These are phyloP conservation scores for Charina bottae DNA, from an alignment of 2,113 vertebrate genomes.

Conservation along the genomic window DNA sequence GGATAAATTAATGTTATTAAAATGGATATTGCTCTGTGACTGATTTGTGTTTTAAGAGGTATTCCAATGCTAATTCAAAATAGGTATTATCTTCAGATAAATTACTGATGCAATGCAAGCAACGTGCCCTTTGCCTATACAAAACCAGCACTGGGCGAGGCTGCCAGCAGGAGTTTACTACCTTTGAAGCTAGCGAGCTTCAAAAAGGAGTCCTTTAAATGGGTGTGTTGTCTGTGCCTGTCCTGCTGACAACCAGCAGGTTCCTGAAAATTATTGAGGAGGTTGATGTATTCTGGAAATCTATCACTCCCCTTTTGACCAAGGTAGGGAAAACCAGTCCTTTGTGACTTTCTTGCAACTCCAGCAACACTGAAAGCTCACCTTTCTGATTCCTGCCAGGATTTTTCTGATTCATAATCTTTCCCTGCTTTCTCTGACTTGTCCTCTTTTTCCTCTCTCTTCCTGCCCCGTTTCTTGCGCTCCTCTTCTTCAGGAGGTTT, in stretches of 20 bases:
- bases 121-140: too few species aligned
- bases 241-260: not conserved
- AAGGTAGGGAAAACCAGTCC: not conserved
- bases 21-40: not conserved
- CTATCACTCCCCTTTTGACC: not conserved
- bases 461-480: slow-evolving; percentile 92
- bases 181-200: not conserved
- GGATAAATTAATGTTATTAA: too few species aligned
- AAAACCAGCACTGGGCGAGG: not conserved
- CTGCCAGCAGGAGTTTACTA: not conserved
- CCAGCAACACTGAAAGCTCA: slow-evolving; percentile 41
- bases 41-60: not conserved
- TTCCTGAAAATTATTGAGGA: not conserved
- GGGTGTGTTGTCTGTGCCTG: not conserved
- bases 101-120: not conserved
- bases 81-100: not conserved
- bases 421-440: slow-evolving; percentile 87
- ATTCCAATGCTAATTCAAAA: not conserved
- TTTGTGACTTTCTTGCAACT: not conserved
- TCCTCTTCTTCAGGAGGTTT: slow-evolving; percentile 97
- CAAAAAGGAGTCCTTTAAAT: not conserved
- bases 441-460: slow-evolving; percentile 95
- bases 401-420: slow-evolving; percentile 88
- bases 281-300: not conserved
- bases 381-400: slow-evolving; percentile 93